Conservation (phyloP, 2,797 vertebrate genomes). For the Anas flavirostris region DNA sequence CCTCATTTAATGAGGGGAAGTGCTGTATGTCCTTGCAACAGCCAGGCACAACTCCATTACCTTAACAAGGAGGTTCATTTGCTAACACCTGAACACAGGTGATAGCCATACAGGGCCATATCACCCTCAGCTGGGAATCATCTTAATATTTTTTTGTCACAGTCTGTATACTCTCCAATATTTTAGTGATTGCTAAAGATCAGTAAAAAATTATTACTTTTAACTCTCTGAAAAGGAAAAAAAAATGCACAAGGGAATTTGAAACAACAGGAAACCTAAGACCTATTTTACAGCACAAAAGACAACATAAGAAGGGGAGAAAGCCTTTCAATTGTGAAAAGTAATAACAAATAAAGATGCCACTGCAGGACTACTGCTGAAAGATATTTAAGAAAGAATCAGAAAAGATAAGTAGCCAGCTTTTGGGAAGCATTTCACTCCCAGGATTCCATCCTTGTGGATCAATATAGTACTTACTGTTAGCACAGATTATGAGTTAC, state of each 20-base stretch:
- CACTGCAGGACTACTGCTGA: not conserved
- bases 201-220: slow-evolving; percentile 8
- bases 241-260: not conserved
- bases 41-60: not conserved
- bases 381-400: slow-evolving; percentile 11
- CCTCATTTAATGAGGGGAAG: slow-evolving; percentile 24
- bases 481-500: not conserved
- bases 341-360: not conserved
- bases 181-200: slow-evolving; percentile 15
- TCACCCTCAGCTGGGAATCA: slow-evolving; percentile 29
- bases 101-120: not conserved
- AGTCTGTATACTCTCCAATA: not conserved
- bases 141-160: slow-evolving; percentile 23
- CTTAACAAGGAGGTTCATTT: slow-evolving; percentile 32
- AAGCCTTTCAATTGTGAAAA: slow-evolving; percentile 19
- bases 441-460: not conserved
- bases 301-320: not conserved
- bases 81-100: not conserved
- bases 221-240: slow-evolving; percentile 21
- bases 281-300: not conserved
- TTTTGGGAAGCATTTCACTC: not conserved
- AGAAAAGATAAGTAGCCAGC: not conserved
- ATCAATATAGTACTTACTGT: not conserved
- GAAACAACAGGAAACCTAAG: slow-evolving; percentile 24
- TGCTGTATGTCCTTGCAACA: not conserved